Conservation (phyloP, 2,797 vertebrate genomes). For the Gymnothorax reevesii region DNA sequence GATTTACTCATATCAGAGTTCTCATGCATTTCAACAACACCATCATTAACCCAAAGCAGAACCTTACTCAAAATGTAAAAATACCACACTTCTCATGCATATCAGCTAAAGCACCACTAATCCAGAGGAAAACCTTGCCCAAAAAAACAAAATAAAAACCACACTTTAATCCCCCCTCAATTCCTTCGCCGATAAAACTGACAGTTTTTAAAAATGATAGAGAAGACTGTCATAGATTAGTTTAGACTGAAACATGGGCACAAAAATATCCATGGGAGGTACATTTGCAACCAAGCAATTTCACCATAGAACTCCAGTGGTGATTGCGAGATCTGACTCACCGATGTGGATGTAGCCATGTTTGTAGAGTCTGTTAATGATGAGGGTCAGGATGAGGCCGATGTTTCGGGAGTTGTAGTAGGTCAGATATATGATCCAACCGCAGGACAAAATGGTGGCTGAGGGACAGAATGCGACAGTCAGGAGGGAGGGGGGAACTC, state of each 20-base stretch:
- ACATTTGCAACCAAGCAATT: neutral
- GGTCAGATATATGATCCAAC: constrained; percentile 99
- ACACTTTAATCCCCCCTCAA: too few species aligned
- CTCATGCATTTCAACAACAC: too few species aligned
- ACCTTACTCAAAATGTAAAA: too few species aligned
- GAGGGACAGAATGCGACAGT: constrained; percentile 48
- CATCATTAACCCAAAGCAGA: too few species aligned
- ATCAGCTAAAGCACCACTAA: too few species aligned
- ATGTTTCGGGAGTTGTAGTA: constrained; percentile 99
- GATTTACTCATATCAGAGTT: too few species aligned
- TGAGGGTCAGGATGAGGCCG: constrained; percentile 92
- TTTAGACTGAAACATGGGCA: neutral
- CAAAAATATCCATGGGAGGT: neutral
- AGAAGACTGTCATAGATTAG: too few species aligned
- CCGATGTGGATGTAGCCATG: constrained; percentile 98
- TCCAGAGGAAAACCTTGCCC: too few species aligned
- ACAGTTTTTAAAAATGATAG: too few species aligned
- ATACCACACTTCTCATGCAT: too few species aligned
- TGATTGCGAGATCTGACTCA: constrained; percentile 63
- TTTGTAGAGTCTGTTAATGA: constrained; percentile 95
- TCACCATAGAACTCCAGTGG: constrained; percentile 26
- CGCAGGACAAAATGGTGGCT: constrained; percentile 99
- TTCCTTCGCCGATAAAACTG: too few species aligned
- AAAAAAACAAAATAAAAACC: too few species aligned
- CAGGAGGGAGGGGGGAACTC: neutral